Evolutionary conservation across 2,888 invertebrate genomes (phyloP).

Genomic region (Eupithecia dodoneata): DNA sequence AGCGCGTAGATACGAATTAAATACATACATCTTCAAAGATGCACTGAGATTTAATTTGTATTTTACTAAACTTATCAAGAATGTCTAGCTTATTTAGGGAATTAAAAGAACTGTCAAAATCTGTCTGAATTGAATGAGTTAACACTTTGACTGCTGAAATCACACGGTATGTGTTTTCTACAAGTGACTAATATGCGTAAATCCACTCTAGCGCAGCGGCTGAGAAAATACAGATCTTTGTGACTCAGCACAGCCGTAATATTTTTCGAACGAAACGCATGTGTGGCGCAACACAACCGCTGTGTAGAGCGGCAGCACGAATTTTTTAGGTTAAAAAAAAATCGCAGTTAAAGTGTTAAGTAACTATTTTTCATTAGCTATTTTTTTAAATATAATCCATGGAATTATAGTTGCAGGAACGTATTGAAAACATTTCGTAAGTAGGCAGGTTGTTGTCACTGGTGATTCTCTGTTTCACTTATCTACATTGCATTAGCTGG

Average conservation of each 20-base stretch:
- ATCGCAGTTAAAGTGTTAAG: no score
- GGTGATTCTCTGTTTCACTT: not conserved
- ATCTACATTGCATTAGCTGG: not conserved
- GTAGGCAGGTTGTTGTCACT: not conserved
- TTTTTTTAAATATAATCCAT: not conserved
- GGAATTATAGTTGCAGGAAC: not conserved
- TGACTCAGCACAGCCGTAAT: no score
- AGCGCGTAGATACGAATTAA: conserved; percentile 6
- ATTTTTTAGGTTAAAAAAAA: no score
- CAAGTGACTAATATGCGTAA: no score
- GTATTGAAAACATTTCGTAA: not conserved
- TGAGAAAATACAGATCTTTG: no score
- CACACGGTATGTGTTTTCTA: no score
- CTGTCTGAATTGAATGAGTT: not conserved
- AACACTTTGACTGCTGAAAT: no score
- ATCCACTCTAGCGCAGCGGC: no score
- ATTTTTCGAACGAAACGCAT: no score
- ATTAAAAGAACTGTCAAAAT: not conserved
- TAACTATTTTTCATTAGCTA: not conserved
- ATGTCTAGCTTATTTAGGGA: not conserved
- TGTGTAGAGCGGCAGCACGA: no score
- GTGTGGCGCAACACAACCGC: no score
- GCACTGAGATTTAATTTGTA: not conserved
- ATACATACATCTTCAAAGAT: not conserved
- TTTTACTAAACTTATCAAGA: not conserved